Evolutionary conservation across 2,888 invertebrate species (phyloP).

Genomic region (Eupithecia inturbata): DNA sequence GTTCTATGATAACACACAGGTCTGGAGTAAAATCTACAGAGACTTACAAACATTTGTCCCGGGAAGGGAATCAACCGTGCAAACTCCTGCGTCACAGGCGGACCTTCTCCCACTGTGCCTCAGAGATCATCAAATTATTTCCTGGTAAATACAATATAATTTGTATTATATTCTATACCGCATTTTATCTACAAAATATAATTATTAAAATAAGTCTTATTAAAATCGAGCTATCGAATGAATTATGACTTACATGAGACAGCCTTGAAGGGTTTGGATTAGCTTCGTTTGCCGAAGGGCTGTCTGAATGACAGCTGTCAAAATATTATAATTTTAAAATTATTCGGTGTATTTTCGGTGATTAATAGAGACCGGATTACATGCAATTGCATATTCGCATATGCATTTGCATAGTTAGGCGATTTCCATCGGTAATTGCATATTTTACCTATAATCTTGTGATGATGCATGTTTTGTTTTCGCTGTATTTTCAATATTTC

Average conservation of each 20-base stretch:
- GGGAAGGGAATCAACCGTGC: neutral
- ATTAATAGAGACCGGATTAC: no score
- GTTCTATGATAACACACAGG: neutral
- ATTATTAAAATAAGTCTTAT: neutral
- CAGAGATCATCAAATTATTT: neutral
- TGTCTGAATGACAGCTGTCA: constrained; percentile 77
- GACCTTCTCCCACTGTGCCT: neutral
- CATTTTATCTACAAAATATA: no score
- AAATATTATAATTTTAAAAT: constrained; percentile 70
- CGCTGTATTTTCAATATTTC: no score
- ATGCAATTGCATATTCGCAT: no score
- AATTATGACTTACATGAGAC: constrained; percentile 58
- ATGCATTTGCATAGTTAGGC: no score
- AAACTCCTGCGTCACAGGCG: neutral
- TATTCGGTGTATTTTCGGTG: constrained; percentile 45
- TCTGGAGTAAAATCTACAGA: neutral
- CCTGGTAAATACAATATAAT: no score
- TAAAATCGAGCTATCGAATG: constrained; percentile 34
- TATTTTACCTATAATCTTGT: no score
- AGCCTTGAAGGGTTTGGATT: constrained; percentile 62
- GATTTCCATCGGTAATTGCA: no score
- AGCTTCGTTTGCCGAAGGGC: constrained; percentile 78
- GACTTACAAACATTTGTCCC: neutral
- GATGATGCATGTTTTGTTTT: no score
- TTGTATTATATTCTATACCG: no score